phyloP scores from a whole-genome alignment of 1,140 invertebrate genomes.

The Spodoptera litura region DNA sequence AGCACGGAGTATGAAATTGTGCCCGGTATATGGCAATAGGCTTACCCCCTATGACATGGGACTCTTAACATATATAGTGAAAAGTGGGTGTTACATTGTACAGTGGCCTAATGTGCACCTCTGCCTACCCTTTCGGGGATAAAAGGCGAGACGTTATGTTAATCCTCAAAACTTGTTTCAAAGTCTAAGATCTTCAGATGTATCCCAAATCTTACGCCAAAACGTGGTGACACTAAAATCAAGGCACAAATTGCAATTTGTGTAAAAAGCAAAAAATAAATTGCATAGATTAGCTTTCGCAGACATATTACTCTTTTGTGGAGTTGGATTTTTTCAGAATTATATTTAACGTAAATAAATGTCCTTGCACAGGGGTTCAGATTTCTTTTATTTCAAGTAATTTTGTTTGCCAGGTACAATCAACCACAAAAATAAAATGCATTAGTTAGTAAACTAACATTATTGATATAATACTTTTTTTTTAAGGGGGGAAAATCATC shows the following conservation, averaged over 20 bases:
- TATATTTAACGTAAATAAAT: slow-evolving; percentile 18
- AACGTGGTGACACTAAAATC: slow-evolving; percentile 10
- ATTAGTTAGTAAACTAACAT: too few species aligned
- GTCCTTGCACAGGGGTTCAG: not conserved
- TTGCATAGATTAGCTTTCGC: slow-evolving; percentile 21
- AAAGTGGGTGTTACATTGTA: too few species aligned
- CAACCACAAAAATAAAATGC: not conserved
- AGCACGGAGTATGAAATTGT: too few species aligned
- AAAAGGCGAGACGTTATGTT: too few species aligned
- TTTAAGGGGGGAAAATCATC: too few species aligned
- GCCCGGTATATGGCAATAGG: too few species aligned
- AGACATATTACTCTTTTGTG: slow-evolving; percentile 25
- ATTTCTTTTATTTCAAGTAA: slow-evolving; percentile 18
- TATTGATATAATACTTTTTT: too few species aligned
- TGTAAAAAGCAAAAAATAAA: slow-evolving; percentile 33
- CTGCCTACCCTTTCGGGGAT: too few species aligned
- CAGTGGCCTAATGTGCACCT: too few species aligned
- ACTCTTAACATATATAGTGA: too few species aligned
- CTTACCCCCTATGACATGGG: too few species aligned
- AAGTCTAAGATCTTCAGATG: not conserved
- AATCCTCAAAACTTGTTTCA: too few species aligned
- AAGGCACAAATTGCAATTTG: slow-evolving; percentile 34
- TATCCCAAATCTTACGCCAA: not conserved
- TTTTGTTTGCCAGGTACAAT: slow-evolving; percentile 9
- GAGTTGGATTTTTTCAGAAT: not conserved